Evolutionary conservation across 2,797 vertebrate species (phyloP).

Genomic region (Loris lydekkerianus): DNA sequence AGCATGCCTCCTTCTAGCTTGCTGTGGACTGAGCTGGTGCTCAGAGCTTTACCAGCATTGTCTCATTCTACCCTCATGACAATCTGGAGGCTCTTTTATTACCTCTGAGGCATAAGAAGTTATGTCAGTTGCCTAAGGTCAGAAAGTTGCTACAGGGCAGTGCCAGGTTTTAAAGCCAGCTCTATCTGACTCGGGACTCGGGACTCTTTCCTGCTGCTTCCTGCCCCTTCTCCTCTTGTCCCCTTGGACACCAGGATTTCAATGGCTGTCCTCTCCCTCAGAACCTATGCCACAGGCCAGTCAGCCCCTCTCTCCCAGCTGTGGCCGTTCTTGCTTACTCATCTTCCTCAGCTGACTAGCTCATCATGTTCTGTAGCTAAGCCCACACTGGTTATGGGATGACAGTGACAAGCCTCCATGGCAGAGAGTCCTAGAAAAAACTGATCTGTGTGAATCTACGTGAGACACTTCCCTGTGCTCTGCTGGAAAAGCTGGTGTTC

Average conservation of each 20-base stretch:
- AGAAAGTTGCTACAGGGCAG: not conserved
- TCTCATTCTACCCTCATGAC: constrained; percentile 8
- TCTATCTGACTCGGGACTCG: not conserved
- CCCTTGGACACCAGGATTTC: not conserved
- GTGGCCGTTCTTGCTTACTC: not conserved
- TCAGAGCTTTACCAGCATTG: constrained; percentile 40
- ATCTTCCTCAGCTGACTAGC: not conserved
- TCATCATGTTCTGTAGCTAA: not conserved
- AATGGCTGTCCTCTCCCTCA: not conserved
- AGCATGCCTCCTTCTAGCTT: constrained; percentile 5
- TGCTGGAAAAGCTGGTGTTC: constrained; percentile 57
- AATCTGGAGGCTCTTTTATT: constrained; percentile 45
- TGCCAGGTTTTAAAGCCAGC: constrained; percentile 38
- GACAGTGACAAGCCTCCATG: not conserved
- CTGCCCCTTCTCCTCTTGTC: not conserved
- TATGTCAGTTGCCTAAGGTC: constrained; percentile 52
- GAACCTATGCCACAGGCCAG: not conserved
- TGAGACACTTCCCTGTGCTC: constrained; percentile 53
- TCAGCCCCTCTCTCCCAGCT: not conserved
- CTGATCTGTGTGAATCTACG: not conserved
- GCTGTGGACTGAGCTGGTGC: not conserved
- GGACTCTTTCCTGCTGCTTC: not conserved
- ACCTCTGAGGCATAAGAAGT: constrained; percentile 33
- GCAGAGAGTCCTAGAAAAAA: not conserved
- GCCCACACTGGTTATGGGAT: not conserved